Evolutionary conservation across 2,888 invertebrate species (phyloP).

Genomic region (Girardia tigrina): DNA sequence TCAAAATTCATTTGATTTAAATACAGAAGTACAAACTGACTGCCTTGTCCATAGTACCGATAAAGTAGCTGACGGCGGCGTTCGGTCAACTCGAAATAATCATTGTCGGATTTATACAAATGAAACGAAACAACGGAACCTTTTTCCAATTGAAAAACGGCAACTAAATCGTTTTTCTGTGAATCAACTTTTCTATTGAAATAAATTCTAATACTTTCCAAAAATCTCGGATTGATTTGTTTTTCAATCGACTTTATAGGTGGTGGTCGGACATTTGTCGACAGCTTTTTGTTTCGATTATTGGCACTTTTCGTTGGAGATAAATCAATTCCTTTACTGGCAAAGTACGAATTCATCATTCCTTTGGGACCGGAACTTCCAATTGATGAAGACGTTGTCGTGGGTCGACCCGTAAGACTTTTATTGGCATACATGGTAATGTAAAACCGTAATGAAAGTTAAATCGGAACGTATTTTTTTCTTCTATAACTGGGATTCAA

Average conservation of each 20-base stretch:
- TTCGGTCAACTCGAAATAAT: slow-evolving; percentile 34
- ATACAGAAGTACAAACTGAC: slow-evolving; percentile 33
- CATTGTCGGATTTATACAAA: slow-evolving; percentile 21
- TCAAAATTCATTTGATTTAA: slow-evolving; percentile 30
- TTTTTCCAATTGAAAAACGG: slow-evolving; percentile 30
- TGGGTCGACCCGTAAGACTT: neutral
- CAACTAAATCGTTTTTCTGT: slow-evolving; percentile 34
- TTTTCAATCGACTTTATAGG: neutral
- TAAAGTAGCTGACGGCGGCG: slow-evolving; percentile 31
- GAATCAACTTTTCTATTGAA: neutral
- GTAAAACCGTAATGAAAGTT: no score
- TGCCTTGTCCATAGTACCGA: slow-evolving; percentile 35
- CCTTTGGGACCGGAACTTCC: neutral
- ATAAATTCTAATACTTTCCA: slow-evolving; percentile 13
- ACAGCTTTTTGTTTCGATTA: neutral
- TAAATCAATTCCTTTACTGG: slow-evolving; percentile 9
- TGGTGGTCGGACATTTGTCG: neutral
- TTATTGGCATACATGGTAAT: neutral
- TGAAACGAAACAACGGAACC: slow-evolving; percentile 31
- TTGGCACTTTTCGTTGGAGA: slow-evolving; percentile 8
- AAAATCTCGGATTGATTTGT: neutral
- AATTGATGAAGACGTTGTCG: neutral
- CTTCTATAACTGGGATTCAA: neutral
- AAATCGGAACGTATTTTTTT: neutral
- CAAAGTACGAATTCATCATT: slow-evolving; percentile 7